Base-by-base conservation (phyloP, 2,797 vertebrate species). In the Euphonia xanthogaster region DNA sequence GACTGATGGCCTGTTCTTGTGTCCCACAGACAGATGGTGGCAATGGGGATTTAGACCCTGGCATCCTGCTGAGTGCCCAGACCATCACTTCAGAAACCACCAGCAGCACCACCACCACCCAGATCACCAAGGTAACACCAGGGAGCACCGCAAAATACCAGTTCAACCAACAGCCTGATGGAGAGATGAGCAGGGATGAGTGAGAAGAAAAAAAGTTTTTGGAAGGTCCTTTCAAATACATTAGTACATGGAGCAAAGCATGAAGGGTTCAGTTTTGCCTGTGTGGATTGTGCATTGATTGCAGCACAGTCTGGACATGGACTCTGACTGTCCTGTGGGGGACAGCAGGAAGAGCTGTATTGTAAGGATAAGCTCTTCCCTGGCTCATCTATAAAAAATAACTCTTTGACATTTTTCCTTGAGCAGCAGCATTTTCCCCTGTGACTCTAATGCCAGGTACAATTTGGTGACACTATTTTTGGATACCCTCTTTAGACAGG, bases 101-200 rank as follows among this genome's bases (percentile, higher is more conserved):
- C 68, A 99, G 99, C 98, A 99, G 99, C 97, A 99, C 99, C 84
- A 99, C 99, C 96, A 99, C 99, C 72, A 99, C 99, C 58, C 99
- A 99, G 98, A 99, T 99, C 93, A 99, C 99, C 37, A 99, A 99
- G 98, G 99, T 99, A 97, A 97, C 37, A 20, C 63, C 27, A 9
- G 57, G 71, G 65, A 63, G 15, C 17, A 21, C 27, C 12, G 30
- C 31, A 47, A 54, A 22, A 42, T 23, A 35, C 5, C 33, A 44
- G 0, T 24, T 70, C 13, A 50, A 28, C 6, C 31, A 45, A 2
- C 28, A 37, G 0, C n/a, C 2, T 1, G 5, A 19, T 2, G 31
- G 68, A 55, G 65, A 61, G 71, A 50, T 28, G 54, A 35, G 27
- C 50, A 33, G 22, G 35, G 67, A 3, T 54, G 48, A 70, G 16